phyloP scores from a whole-genome alignment of 2,113 vertebrate genomes.

The Litocranius walleri region DNA sequence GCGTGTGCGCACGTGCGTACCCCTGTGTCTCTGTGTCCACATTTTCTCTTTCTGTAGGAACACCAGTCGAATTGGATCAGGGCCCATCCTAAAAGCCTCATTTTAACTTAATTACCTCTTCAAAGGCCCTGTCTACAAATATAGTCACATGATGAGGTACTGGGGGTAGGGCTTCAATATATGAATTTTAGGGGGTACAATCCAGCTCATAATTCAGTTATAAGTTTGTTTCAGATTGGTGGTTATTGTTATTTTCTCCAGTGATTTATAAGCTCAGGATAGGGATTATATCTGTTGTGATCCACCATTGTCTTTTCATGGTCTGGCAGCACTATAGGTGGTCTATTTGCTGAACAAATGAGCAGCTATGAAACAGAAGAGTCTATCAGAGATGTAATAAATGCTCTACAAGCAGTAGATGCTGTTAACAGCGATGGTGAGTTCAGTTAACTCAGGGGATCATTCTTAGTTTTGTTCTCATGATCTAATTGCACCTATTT shows the following conservation, averaged over 20 bases:
- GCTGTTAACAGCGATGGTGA: neutral
- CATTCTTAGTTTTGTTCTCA: neutral
- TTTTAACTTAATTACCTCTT: neutral
- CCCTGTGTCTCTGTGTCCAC: neutral
- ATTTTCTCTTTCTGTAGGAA: neutral
- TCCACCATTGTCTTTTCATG: neutral
- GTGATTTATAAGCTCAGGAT: neutral
- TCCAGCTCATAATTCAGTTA: neutral
- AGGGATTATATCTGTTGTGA: neutral
- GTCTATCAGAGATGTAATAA: neutral
- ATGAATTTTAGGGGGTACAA: neutral
- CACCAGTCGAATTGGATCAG: neutral
- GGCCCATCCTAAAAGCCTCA: neutral
- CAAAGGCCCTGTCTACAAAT: neutral
- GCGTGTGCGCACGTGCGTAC: fast-evolving
- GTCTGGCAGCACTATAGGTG: neutral
- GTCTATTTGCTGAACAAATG: neutral
- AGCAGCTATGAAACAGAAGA: neutral
- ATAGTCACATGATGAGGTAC: neutral
- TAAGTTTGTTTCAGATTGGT: neutral
- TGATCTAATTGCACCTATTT: neutral
- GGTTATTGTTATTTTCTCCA: neutral
- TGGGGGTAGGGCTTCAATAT: neutral
- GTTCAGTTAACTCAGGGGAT: neutral
- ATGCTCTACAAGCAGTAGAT: neutral